Conservation (phyloP, 64 coral and sea anemone species). For the Acropora tenuis region DNA sequence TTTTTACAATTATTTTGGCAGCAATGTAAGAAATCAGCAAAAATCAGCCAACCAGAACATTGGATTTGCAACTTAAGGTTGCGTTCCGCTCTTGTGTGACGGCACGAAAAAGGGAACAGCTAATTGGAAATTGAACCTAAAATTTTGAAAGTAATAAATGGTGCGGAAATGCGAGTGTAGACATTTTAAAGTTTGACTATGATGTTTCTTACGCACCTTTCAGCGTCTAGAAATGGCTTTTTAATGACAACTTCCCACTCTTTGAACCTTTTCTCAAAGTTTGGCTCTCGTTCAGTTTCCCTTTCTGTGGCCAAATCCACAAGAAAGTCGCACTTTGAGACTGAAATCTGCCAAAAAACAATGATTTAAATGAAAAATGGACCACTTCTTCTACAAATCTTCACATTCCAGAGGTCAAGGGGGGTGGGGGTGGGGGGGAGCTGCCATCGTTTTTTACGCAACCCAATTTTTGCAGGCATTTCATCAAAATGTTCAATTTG, state of each 20-base stretch:
- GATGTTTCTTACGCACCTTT: constrained; percentile 49
- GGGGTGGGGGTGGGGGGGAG: no score
- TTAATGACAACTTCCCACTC: constrained; percentile 80
- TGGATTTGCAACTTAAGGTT: no score
- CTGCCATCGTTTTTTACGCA: no score
- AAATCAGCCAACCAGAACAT: no score
- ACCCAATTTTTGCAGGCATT: no score
- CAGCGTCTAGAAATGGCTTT: constrained; percentile 83
- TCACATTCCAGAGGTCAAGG: no score
- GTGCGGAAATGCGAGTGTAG: background rate
- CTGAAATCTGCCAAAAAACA: constrained; percentile 41
- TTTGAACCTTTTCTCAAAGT: constrained; percentile 77
- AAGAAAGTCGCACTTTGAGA: constrained; percentile 87
- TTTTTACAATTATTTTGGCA: no score
- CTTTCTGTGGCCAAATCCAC: constrained; percentile 75
- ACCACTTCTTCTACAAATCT: no score
- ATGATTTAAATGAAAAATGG: background rate
- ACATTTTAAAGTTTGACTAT: background rate
- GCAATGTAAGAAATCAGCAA: no score
- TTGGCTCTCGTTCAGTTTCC: constrained; percentile 82
- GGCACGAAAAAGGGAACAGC: no score
- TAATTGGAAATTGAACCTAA: background rate
- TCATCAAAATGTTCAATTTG: no score
- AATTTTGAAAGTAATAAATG: background rate
- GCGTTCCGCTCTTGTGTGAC: no score